A percentile compares a stretch with the other conserved stretches of the same genome.
These are phyloP conservation scores for Megalonaias nervosa DNA, from an alignment of 1,140 invertebrate species.

Conservation along the genomic window DNA sequence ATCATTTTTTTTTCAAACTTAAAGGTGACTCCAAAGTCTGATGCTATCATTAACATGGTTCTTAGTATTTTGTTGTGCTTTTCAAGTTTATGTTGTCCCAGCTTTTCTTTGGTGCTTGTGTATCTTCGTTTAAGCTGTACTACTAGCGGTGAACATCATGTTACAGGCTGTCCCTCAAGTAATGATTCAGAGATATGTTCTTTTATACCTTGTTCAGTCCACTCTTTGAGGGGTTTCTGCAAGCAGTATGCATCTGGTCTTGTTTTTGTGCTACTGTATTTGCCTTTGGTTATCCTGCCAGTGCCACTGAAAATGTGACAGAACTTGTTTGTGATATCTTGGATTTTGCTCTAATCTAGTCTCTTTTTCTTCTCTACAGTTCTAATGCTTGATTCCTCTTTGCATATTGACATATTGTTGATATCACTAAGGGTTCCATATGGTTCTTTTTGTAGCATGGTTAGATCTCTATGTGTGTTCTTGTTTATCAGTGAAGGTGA, in stretches of 20 bases:
- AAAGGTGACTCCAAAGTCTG: conserved; percentile 40
- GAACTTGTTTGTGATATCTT: no score
- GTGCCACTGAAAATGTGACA: conserved; percentile 14
- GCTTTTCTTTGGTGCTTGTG: conserved; percentile 7
- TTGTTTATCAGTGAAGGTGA: no score
- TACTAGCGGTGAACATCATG: conserved; percentile 20
- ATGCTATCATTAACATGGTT: conserved; percentile 32
- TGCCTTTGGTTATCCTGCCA: not conserved
- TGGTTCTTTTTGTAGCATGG: no score
- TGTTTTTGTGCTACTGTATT: conserved; percentile 18
- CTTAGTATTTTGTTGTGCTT: conserved; percentile 46
- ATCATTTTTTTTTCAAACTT: conserved; percentile 53
- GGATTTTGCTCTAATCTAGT: no score
- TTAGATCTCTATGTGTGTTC: no score
- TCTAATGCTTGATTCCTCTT: no score
- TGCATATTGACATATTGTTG: no score
- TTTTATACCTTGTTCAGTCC: conserved; percentile 12
- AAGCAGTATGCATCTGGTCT: conserved; percentile 16
- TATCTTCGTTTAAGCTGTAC: conserved; percentile 24
- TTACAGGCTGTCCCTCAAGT: conserved; percentile 9
- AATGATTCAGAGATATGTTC: conserved; percentile 13
- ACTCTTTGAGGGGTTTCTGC: conserved; percentile 3
- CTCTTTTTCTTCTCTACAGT: no score
- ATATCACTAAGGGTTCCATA: no score
- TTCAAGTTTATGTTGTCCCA: conserved; percentile 13